Evolutionary conservation across 2,113 vertebrate genomes (phyloP).

Genomic region (Periophthalmus modestus): DNA sequence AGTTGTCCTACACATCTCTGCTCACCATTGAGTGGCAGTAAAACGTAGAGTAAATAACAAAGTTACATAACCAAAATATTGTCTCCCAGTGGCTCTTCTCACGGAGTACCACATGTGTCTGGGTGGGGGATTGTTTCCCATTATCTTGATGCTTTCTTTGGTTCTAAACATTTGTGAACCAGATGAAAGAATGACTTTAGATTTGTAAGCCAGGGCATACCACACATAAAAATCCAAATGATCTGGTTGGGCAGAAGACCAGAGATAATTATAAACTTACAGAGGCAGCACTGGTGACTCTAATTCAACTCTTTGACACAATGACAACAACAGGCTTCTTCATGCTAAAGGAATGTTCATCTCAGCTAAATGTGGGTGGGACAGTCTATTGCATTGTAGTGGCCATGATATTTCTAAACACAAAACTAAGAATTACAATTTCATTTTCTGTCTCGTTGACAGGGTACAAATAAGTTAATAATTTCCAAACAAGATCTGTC

Average conservation of each 20-base stretch:
- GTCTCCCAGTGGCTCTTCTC: neutral
- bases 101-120: neutral
- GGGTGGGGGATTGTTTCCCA: neutral
- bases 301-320: conserved; percentile 16
- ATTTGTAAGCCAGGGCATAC: conserved; percentile 1
- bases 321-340: conserved; percentile 41
- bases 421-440: neutral
- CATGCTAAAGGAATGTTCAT: conserved; percentile 69
- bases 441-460: neutral
- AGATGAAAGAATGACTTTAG: conserved; percentile 5
- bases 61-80: neutral
- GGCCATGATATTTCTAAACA: neutral
- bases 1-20: neutral
- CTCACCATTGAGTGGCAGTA: conserved; percentile 11
- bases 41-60: conserved; percentile 11
- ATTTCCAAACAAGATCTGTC: neutral
- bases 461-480: neutral
- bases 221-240: conserved; percentile 20
- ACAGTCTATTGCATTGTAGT: neutral
- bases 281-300: neutral
- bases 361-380: neutral
- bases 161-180: conserved; percentile 18
- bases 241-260: conserved; percentile 36
- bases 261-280: conserved; percentile 41
- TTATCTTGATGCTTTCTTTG: conserved; percentile 16